Evolutionary conservation across 2,888 invertebrate species (phyloP), one percentile per base, ranked within the genome.

Genomic region (Lithophane socia): DNA sequence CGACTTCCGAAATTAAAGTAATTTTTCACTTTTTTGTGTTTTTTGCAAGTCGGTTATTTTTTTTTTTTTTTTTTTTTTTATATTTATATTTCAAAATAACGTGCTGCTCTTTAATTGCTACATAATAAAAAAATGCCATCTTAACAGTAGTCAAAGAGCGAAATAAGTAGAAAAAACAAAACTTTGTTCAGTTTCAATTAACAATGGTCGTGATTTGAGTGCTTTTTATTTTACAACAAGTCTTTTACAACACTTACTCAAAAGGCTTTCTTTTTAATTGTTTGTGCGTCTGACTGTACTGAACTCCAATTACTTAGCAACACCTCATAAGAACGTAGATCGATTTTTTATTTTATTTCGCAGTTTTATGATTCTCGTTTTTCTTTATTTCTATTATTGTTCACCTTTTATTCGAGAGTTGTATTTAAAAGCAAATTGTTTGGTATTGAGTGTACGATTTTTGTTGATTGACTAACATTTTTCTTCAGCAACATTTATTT

Each of bases 251-350:
- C 16, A 80, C 60, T 7, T 29, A 65, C 24, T 29, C 60, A 79
- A 72, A 82, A 52, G 49, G 63, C 42, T 77, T 83, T 83, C 68
- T 47, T 83, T 72, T 37, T 74, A 60, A 72, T 83, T 83, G 52
- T 72, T 77, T 77, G 65, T 63, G 44, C 21, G 29, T 18, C 29
- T 61, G 37, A 44, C 24, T 72, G 64, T 73, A 56, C 67, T 54
- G 56, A 64, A 66, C 56, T 65, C 56, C 52, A 77, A 80, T 80
- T 74, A 83, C 80, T 83, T 80, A 77, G 68, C 42, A 29, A 29
- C 29, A 58, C 52, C 44, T 72, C 52, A 76, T 73, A 61, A 37
- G 61, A 63, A 58, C 70, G 10, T 24, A 21, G 24, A 56, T 73
- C 0, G n/a, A 49, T 58, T 79, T 67, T 7, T 24, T 58, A 9